phyloP scores from a whole-genome alignment of 2,797 vertebrate genomes.

The Alfaro cultratus region DNA sequence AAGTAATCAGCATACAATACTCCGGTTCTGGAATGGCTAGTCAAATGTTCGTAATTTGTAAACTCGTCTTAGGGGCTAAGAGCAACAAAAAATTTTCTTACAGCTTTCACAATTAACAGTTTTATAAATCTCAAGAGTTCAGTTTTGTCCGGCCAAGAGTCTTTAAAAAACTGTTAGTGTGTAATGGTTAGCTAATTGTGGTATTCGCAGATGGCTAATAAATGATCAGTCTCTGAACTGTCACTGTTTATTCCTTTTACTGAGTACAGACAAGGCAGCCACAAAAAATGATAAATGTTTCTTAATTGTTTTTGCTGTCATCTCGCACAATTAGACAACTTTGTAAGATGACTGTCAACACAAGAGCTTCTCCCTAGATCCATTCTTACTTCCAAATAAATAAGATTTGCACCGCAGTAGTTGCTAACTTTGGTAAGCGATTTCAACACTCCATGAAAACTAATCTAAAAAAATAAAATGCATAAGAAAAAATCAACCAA shows the following conservation, averaged over 20 bases:
- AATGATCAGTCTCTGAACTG: background rate
- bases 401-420: background rate
- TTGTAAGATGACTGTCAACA: background rate
- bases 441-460: conserved; percentile 2
- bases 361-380: background rate
- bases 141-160: background rate
- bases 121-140: background rate
- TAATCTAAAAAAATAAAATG: background rate
- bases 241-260: background rate
- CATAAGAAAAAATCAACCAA: conserved; percentile 35
- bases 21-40: background rate
- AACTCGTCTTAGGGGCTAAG: background rate
- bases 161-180: background rate
- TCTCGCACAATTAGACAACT: background rate
- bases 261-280: background rate
- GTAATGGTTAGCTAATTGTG: background rate
- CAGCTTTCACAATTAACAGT: background rate
- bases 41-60: background rate
- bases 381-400: background rate
- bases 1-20: background rate
- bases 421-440: background rate
- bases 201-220: background rate
- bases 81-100: background rate
- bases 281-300: background rate
- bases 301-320: background rate